Conservation (phyloP, 2,113 vertebrate species). For the Mus pahari region DNA sequence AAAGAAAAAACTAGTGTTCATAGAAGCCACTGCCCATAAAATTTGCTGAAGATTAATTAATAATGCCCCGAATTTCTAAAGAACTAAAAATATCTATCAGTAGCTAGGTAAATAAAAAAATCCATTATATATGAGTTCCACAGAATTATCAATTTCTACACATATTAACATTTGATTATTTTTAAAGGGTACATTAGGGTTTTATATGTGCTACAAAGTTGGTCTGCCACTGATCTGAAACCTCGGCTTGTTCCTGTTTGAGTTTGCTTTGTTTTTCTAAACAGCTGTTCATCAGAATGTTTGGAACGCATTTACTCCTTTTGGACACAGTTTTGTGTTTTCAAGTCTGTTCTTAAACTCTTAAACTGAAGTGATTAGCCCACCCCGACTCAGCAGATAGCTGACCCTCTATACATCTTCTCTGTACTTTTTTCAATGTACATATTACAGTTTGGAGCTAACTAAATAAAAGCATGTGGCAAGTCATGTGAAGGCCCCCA, state of each 20-base stretch:
- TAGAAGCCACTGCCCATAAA: neutral
- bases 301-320: too few species aligned
- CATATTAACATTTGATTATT: too few species aligned
- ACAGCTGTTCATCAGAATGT: too few species aligned
- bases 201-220: neutral
- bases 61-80: neutral
- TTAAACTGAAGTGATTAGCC: neutral
- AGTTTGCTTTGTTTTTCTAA: too few species aligned
- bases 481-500: neutral
- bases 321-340: too few species aligned
- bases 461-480: neutral
- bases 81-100: neutral
- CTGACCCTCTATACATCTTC: neutral
- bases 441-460: neutral
- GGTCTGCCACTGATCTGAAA: neutral
- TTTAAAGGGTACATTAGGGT: too few species aligned
- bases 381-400: accelerated
- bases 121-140: too few species aligned
- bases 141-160: too few species aligned
- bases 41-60: neutral
- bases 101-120: neutral
- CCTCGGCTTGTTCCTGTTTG: too few species aligned
- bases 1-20: neutral
- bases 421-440: neutral
- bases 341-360: neutral